Evolutionary conservation across 2,113 vertebrate genomes (phyloP).

Genomic region (Chaetops frenatus): DNA sequence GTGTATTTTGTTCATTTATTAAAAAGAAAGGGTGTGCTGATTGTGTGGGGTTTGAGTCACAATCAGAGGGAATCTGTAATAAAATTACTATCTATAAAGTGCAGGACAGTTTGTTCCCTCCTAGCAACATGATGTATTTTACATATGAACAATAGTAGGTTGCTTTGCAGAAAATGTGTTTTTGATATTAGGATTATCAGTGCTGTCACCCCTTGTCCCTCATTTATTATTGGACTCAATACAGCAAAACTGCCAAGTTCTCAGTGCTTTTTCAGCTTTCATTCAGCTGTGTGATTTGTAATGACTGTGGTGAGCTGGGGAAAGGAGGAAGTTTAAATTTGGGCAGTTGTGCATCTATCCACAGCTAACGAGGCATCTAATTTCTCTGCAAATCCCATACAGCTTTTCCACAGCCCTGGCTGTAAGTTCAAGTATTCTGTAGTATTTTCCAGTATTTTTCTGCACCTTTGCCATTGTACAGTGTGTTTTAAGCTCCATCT

Average conservation of each 20-base stretch:
- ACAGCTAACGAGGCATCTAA: constrained; percentile 47
- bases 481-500: neutral
- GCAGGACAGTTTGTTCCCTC: constrained; percentile 10
- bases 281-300: constrained; percentile 48
- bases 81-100: neutral
- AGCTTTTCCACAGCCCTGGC: neutral
- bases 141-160: constrained; percentile 30
- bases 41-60: neutral
- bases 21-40: neutral
- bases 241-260: neutral
- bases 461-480: neutral
- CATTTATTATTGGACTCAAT: constrained; percentile 25
- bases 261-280: constrained; percentile 15
- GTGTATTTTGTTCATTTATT: neutral
- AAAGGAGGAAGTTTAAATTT: constrained; percentile 57
- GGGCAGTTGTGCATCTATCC: constrained; percentile 39
- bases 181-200: constrained; percentile 57
- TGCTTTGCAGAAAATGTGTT: constrained; percentile 46
- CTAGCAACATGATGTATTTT: constrained; percentile 20
- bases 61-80: neutral
- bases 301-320: constrained; percentile 27
- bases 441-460: neutral
- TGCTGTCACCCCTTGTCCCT: constrained; percentile 34
- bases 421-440: neutral
- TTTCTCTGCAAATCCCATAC: neutral